phyloP scores from a whole-genome alignment of 2,888 invertebrate genomes.

The Meganola albula region DNA sequence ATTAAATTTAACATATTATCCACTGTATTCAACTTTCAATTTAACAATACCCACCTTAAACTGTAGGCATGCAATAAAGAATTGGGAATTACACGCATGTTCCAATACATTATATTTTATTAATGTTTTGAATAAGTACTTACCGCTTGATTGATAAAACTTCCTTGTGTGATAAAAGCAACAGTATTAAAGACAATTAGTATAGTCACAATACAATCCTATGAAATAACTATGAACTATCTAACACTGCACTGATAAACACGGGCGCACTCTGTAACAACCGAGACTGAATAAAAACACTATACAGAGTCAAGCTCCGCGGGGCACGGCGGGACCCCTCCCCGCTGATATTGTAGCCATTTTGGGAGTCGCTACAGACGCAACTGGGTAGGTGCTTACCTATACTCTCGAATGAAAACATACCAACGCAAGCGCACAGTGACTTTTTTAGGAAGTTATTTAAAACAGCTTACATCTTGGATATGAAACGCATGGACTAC shows the following conservation, averaged over 20 bases:
- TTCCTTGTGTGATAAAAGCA: constrained; percentile 13
- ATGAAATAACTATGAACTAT: constrained; percentile 14
- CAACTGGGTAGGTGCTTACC: constrained; percentile 13
- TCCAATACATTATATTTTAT: constrained; percentile 12
- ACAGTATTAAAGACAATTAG: constrained; percentile 13
- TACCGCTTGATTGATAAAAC: constrained; percentile 14
- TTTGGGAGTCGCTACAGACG: constrained; percentile 13
- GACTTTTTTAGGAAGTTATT: constrained; percentile 12
- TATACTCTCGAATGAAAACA: constrained; percentile 13
- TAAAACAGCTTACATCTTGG: constrained; percentile 11
- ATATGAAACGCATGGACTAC: constrained; percentile 10
- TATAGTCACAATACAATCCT: constrained; percentile 13
- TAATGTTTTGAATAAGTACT: constrained; percentile 12
- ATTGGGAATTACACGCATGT: constrained; percentile 12
- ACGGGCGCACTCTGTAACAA: constrained; percentile 13
- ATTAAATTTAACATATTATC: constrained; percentile 12
- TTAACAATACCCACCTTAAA: constrained; percentile 11
- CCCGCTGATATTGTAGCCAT: constrained; percentile 13
- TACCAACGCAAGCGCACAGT: constrained; percentile 12
- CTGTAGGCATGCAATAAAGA: constrained; percentile 13
- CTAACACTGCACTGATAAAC: constrained; percentile 14
- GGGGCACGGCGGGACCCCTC: constrained; percentile 13
- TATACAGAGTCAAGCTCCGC: constrained; percentile 13
- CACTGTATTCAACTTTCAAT: constrained; percentile 13
- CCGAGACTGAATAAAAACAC: constrained; percentile 13